Base-by-base conservation (phyloP, 2,888 invertebrate genomes). In the Palloptera scutellata region DNA sequence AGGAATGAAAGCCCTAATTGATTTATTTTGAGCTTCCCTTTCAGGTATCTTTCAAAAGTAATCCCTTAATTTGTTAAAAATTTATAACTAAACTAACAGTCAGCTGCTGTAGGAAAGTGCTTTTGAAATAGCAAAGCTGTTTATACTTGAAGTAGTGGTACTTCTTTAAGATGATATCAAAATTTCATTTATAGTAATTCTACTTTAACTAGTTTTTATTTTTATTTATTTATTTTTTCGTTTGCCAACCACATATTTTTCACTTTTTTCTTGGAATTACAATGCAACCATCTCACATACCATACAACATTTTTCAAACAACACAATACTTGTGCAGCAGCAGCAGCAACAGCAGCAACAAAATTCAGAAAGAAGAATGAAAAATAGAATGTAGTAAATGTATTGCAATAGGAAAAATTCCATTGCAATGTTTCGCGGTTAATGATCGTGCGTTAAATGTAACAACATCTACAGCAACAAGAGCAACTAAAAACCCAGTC, bases 371-470 rank as follows among this genome's bases (percentile, higher is more conserved):
- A 48, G 48, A 48, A 48, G 48, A n/a, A 15, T 15, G n/a, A 48
- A 48, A 15, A 48, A 48, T 19, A 61, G 48, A 30, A 40, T 9
- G 13, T 55, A n/a, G 45, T n/a, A 54, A 66, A 57, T 51, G 54
- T 57, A 62, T 66, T 66, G 67, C 52, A 68, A 68, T 6, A 30
- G 6, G 69, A 70, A 72, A 73, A 74, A 77, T 74, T 73, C 78
- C 77, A 73, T 76, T 75, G 75, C 74, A 77, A 75, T 80, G 81
- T 80, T 79, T 76, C 77, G 79, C 81, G 81, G 80, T 81, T 81
- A 81, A 80, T 81, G 81, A 81, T 80, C 79, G 78, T 78, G 78
- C 77, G 78, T 77, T 74, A 77, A 79, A 78, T 78, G 80, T 78
- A 79, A 78, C 75, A 80, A 72, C 70, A 67, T 71, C 66, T 70